Base-by-base conservation (phyloP, 2,797 vertebrate genomes). In the Toxotes lorentzi region DNA sequence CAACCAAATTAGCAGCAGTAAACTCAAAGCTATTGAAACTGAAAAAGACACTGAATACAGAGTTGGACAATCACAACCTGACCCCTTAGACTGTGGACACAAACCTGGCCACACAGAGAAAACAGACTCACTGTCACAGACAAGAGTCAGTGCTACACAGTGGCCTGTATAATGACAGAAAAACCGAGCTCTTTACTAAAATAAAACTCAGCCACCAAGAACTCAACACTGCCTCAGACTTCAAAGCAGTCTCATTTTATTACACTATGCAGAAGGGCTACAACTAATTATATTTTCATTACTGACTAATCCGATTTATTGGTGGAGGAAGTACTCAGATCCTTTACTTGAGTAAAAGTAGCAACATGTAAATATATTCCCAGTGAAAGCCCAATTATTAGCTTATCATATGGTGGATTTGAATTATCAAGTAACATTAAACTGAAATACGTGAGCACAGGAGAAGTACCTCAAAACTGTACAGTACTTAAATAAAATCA, bases 41-140 rank as follows among this genome's bases (percentile, higher is more conserved):
- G 32, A 27, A 66, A 57, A 64, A 14, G 16, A 14, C 16, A 23
- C 47, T 47, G 27, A 41, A 71, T 38, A n/a, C 67, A 66, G 60
- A 63, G 60, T 30, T 43, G 32, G 57, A 59, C 19, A 21, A 76
- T 60, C 53, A n/a, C 6, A 54, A 40, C 63, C 45, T 43, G 56
- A 30, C 32, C 14, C 38, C 2, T 60, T 50, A 59, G 30, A 43
- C 59, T 13, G 23, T 24, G 51, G 76, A 73, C 23, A 45, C 38
- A 64, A 81, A 71, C 67, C 62, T 71, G 66, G 64, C 72, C 79
- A 60, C 23, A 56, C 35, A 41, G 7, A 27, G 24, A 60, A 40
- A 45, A 56, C 41, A 24, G 27, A 38, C 56, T 30, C 41, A 43
- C 53, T 56, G 38, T 23, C 13, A 19, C 10, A 27, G 70, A 63